Evolutionary conservation across 2,113 vertebrate genomes (phyloP), one percentile per base, ranked within the genome.

Genomic region (Corvus cornix): DNA sequence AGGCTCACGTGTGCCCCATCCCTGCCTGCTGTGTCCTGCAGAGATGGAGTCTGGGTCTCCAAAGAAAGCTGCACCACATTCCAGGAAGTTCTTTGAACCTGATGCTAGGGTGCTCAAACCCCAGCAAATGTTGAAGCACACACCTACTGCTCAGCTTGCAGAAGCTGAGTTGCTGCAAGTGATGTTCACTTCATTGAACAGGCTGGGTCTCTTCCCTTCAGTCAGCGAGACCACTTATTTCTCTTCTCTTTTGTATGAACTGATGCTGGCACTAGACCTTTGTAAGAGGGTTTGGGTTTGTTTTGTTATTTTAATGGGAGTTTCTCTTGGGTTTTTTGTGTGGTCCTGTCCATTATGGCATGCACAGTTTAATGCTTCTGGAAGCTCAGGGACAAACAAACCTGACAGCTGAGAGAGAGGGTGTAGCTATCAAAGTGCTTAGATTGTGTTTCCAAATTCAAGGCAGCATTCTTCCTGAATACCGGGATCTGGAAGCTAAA

Each of bases 121-220:
- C 19, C 60, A 69, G 70, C 7, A 60, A 6, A 4, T 26, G 16
- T 35, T 5, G 5, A 18, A 13, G 51, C 4, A 4, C 0, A 0
- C 23, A 35, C 22, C 31, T 90, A 26, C 22, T 67, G 24, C 49
- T 87, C 28, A 41, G 8, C 27, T 84, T 52, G 48, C 24, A 55
- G 70, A 33, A 74, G 6, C 39, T 69, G 39, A 46, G 33, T 56
- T 7, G 1, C 23, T 4, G 4, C 10, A 3, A 1, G 10, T 59
- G 28, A 6, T n/a, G 9, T 27, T 81, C 16, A 76, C 26, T 75
- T 75, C 4, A 2, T 31, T 41, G 33, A 44, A 7, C 6, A 26
- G 51, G 3, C 17, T 60, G 55, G 3, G 26, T 69, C 27, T 52
- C 67, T 89, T 80, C 46, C 46, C 21, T 60, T 59, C 53, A 55